Base-by-base conservation (phyloP, 2,888 invertebrate genomes). In the Coremacera marginata region DNA sequence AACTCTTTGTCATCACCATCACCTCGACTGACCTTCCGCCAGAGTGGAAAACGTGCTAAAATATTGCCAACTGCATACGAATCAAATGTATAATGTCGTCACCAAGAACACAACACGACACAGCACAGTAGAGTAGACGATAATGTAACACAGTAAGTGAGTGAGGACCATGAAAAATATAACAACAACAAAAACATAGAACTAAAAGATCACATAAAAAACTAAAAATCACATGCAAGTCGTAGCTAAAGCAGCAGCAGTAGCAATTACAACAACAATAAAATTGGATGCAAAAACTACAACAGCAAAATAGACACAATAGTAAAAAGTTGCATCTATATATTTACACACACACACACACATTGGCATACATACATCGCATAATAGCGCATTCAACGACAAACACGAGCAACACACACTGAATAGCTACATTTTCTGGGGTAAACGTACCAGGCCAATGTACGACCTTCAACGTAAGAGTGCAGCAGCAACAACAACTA, bases 381-480 rank as follows among this genome's bases (percentile, higher is more conserved):
- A 44, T 52, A 70, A 70, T 31, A 70, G 8, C 51, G 49, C 72
- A 62, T 60, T 25, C 19, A 62, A 44, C 27, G 49, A 71, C 70
- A 55, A 31, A 34, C 3, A 34, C 44, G 7, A 57, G 57, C 49
- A 37, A 51, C n/a, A 68, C 19, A 7, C 34, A 75, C 5, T 37
- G 49, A 57, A 75, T 57, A 44, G 11, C 55, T 44, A 44, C 14
- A 44, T 75, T 84, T 83, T 83, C 83, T 84, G 81, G 84, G 85
- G 83, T 84, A 84, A 86, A 85, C 82, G 86, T 83, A 84, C 82
- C 82, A 80, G 85, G 85, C 84, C 84, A 86, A 84, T 86, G 86
- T 79, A 84, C 86, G 86, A 85, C 86, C 87, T 87, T 87, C 86
- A 85, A 84, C 44, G 74, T 78, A 76, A 51, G 68, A 75, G 71